Conservation (phyloP, 2,888 invertebrate genomes). For the Sinhomidia bicolor region DNA sequence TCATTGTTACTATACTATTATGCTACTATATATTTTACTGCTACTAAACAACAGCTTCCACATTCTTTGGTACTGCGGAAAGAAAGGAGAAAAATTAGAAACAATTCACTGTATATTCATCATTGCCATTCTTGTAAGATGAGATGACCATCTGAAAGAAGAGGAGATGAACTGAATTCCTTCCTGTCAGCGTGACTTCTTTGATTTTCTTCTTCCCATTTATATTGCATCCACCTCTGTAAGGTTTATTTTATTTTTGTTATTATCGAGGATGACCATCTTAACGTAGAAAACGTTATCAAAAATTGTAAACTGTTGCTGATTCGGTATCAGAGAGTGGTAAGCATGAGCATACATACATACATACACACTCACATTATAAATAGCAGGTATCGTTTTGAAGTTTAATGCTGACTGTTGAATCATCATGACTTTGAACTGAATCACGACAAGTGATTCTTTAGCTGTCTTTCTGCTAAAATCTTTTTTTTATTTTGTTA, state of each 20-base stretch:
- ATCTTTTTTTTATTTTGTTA: background rate
- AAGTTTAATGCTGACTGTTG: background rate
- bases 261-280: constrained; percentile 66
- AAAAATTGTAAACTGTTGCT: constrained; percentile 15
- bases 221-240: background rate
- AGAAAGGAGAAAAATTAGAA: constrained; percentile 7
- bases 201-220: constrained; percentile 15
- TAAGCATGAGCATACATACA: background rate
- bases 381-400: background rate
- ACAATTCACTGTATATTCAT: constrained; percentile 33
- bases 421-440: constrained; percentile 31
- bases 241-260: no score
- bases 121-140: constrained; percentile 7
- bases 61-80: constrained; percentile 6
- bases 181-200: constrained; percentile 63
- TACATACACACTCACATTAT: background rate
- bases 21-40: constrained; percentile 21
- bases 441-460: constrained; percentile 10
- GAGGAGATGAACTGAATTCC: constrained; percentile 45
- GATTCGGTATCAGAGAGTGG: background rate
- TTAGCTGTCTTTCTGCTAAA: background rate
- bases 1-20: constrained; percentile 10
- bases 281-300: constrained; percentile 27
- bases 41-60: constrained; percentile 16
- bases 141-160: constrained; percentile 46